Evolutionary conservation across 2,113 vertebrate genomes (phyloP).

Genomic region (Tylochromis polylepis): DNA sequence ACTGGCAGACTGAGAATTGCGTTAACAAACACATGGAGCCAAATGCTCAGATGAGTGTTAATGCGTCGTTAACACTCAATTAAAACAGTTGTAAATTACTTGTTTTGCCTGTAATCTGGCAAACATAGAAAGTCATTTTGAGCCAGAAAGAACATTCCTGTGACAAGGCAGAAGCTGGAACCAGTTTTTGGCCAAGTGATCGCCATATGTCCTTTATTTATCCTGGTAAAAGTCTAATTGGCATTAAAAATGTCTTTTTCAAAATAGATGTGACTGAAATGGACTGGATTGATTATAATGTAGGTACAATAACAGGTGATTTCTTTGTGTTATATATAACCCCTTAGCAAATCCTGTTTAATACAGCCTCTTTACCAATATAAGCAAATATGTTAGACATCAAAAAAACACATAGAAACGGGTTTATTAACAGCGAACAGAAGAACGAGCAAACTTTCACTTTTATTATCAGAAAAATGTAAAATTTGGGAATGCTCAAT

Average conservation of each 20-base stretch:
- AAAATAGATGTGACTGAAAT: fast-evolving
- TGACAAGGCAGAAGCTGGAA: not conserved
- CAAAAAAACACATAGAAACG: fast-evolving
- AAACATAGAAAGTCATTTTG: not conserved
- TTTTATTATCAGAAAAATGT: not conserved
- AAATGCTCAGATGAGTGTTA: not conserved
- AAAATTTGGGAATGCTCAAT: not conserved
- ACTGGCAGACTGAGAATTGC: not conserved
- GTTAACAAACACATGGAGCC: not conserved
- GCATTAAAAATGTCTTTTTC: not conserved
- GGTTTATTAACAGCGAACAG: fast-evolving
- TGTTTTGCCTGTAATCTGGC: not conserved
- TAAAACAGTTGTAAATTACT: not conserved
- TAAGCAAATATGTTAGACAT: not conserved
- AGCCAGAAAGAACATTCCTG: not conserved
- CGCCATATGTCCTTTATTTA: not conserved
- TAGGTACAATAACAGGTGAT: not conserved
- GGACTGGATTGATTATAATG: not conserved
- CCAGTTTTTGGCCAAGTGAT: not conserved
- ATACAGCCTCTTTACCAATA: not conserved
- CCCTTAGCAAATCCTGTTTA: fast-evolving
- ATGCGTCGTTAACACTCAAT: not conserved
- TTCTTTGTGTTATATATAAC: not conserved
- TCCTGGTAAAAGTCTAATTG: not conserved
- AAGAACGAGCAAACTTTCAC: not conserved